Base-by-base conservation (phyloP, 1,140 invertebrate species). In the Drosophila nannoptera region DNA sequence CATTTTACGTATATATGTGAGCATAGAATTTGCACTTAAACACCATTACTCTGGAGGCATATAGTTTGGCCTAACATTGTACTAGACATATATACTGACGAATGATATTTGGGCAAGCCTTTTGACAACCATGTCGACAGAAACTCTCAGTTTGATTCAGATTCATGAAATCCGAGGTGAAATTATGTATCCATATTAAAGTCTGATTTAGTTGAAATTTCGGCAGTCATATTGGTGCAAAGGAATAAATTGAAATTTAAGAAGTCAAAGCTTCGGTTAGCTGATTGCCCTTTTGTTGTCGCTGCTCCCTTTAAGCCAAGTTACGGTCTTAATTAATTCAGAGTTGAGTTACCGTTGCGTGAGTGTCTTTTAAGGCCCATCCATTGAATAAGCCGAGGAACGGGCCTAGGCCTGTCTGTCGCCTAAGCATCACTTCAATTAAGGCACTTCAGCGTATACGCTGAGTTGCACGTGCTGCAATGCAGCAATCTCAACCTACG, bases 391-490 rank as follows among this genome's bases (percentile, higher is more conserved):
- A 49, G 46, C 46, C 38, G 14, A 38, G 48, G 55, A 42, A 62
- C 50, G 60, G 52, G 62, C 42, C 49, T 65, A 42, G 48, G 50
- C 42, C 38, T 69, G 60, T 58, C 61, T 69, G 65, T 56, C 35
- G 60, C 55, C 76, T 64, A 43, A 76, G 76, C 73, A 84, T 83
- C 73, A 80, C 80, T 83, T 83, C 73, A 83, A 83, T 83, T 78
- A 84, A 78, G 73, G 73, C 73, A 69, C 63, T 84, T 84, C 76
- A 84, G 55, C 58, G 61, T 42, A 53, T 62, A 53, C 36, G 14
- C 52, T 43, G 56, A 69, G 71, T 68, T 83, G 67, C 75, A 69
- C 63, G 64, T 68, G 69, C 65, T 71, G 67, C 61, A 80, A 64
- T 72, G 60, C 67, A 64, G 38, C 38, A 63, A 50, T 29, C 49